Evolutionary conservation across 2,888 invertebrate genomes (phyloP), one percentile per base, ranked within the genome.

Genomic region (Chironomus riparius): DNA sequence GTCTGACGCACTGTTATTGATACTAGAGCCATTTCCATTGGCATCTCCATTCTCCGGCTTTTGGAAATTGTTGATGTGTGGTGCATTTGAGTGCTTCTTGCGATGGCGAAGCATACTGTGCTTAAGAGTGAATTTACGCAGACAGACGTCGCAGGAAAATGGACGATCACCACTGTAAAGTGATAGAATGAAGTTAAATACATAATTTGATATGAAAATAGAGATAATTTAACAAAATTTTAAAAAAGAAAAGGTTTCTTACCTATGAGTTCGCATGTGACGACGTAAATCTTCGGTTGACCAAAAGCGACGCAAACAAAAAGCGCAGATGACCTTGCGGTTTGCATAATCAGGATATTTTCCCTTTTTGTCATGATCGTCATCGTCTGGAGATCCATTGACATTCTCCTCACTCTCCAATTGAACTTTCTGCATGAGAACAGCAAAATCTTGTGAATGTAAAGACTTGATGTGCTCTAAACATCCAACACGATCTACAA

Each of bases 41-140:
- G 15, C 24, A 7, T 62, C 72, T 2, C 73, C 73, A 62, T 62
- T 62, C 13, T 61, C 71, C 21, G 48, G 47, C 21, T 71, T 71
- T 56, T 50, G 50, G 56, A 71, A 71, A 71, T 12, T 70, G 21
- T 22, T 56, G n/a, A 50, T 18, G 24, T 56, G 18, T 4, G 68
- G 68, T 21, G 74, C 65, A 48, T 68, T 68, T 89, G 87, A 78
- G 82, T 96, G 96, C 83, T 95, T 96, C 85, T 95, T 95, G 79
- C 94, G 88, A 82, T 97, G 96, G 0, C 96, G 88, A 79, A 96
- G 87, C 96, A 97, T 96, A 84, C 94, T 94, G 86, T 97, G 96
- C 81, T 97, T 97, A 69, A 97, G 85, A 0, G 96, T 96, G 85
- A 97, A 97, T 78, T 93, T 88, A 5, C 95, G 88, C 50, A 91